Evolutionary conservation across 2,113 vertebrate genomes (phyloP).

Genomic region (Passer montanus): DNA sequence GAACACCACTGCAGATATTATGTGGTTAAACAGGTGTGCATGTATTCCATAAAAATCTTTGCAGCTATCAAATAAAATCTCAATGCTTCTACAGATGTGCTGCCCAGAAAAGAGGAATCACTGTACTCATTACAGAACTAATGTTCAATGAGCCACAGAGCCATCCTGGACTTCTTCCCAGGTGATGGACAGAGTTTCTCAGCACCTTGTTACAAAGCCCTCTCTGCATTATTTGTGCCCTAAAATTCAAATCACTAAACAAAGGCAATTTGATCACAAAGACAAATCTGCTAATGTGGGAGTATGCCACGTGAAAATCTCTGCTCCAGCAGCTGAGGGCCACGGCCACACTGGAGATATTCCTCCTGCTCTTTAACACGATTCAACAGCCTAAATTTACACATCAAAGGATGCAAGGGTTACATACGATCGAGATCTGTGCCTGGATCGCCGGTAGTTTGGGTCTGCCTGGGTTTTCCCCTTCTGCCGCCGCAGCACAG

Average conservation of each 20-base stretch:
- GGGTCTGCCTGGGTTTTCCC: slow-evolving; percentile 81
- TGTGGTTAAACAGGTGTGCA: neutral
- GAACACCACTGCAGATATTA: neutral
- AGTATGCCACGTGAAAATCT: accelerated
- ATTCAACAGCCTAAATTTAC: neutral
- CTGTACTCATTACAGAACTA: neutral
- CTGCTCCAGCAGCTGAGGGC: neutral
- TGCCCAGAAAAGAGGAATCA: neutral
- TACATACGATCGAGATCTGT: slow-evolving; percentile 84
- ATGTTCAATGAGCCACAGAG: neutral
- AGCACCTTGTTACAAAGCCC: neutral
- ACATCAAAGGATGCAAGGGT: neutral
- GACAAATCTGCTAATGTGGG: neutral
- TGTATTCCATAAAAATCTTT: neutral
- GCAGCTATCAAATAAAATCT: neutral
- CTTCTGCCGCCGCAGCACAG: slow-evolving; percentile 83
- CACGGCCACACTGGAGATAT: neutral
- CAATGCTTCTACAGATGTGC: neutral
- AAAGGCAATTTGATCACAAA: neutral
- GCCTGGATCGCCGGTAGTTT: slow-evolving; percentile 81
- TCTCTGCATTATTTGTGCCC: neutral
- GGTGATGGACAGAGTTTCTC: neutral
- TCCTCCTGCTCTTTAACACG: neutral
- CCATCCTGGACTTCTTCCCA: neutral
- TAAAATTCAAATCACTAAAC: neutral